A percentile compares a stretch with the other conserved stretches of the same genome.
Evolutionary conservation across 2,797 vertebrate genomes (phyloP).

Genomic region (Aldrovandia affinis): DNA sequence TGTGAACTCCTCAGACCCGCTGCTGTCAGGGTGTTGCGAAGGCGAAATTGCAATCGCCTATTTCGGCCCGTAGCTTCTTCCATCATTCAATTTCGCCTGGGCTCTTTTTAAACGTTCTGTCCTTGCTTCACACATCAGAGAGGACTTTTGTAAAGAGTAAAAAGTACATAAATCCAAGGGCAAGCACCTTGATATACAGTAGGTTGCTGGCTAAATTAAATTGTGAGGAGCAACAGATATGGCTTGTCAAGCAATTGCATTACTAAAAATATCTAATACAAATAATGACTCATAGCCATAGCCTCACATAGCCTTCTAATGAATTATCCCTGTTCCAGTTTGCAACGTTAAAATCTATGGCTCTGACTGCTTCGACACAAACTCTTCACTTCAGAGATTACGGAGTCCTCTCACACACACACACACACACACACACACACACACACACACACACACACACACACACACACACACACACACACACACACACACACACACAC

Average conservation of each 20-base stretch:
- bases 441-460: conserved; percentile 14
- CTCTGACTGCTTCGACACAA: background rate
- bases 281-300: background rate
- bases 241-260: background rate
- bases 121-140: background rate
- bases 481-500: background rate
- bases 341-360: background rate
- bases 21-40: background rate
- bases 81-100: background rate
- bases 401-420: background rate
- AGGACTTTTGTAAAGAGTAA: background rate
- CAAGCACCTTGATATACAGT: background rate
- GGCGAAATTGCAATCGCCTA: background rate
- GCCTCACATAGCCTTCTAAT: background rate
- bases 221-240: background rate
- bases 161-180: background rate
- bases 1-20: too few species aligned
- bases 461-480: background rate
- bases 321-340: background rate
- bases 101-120: background rate
- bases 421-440: conserved; percentile 6
- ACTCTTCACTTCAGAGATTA: background rate
- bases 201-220: background rate
- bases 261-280: background rate
- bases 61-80: background rate